Evolutionary conservation across 2,797 vertebrate species (phyloP).

Genomic region (Nyctibius grandis): DNA sequence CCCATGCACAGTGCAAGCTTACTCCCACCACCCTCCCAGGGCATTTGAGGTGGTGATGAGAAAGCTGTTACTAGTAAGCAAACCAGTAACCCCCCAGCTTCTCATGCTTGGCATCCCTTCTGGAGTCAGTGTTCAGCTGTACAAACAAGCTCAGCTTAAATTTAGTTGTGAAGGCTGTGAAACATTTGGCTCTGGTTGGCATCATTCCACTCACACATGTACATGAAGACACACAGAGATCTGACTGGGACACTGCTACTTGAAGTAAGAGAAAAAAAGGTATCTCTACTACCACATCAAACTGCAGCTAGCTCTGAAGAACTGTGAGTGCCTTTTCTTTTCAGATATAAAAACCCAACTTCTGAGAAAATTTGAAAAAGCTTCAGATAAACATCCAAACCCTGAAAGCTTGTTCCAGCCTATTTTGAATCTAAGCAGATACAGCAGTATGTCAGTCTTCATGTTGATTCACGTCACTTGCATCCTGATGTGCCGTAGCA

Average conservation of each 20-base stretch:
- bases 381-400: not conserved
- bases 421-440: not conserved
- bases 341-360: not conserved
- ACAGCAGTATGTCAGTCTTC: not conserved
- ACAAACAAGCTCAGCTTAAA: conserved; percentile 45
- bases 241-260: not conserved
- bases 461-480: not conserved
- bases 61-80: conserved; percentile 2
- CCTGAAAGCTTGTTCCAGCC: not conserved
- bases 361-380: not conserved
- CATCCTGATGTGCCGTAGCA: not conserved
- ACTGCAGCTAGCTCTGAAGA: not conserved
- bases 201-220: not conserved
- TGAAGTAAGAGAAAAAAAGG: not conserved
- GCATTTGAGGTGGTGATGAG: not conserved
- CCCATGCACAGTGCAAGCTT: not conserved
- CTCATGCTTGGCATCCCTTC: not conserved
- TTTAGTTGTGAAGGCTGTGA: not conserved
- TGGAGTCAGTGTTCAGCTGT: conserved; percentile 9
- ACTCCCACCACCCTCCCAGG: not conserved
- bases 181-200: not conserved
- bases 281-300: not conserved
- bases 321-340: not conserved
- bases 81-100: not conserved
- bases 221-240: not conserved